phyloP scores from a whole-genome alignment of 2,797 vertebrate species.

The Aldrovandia affinis region DNA sequence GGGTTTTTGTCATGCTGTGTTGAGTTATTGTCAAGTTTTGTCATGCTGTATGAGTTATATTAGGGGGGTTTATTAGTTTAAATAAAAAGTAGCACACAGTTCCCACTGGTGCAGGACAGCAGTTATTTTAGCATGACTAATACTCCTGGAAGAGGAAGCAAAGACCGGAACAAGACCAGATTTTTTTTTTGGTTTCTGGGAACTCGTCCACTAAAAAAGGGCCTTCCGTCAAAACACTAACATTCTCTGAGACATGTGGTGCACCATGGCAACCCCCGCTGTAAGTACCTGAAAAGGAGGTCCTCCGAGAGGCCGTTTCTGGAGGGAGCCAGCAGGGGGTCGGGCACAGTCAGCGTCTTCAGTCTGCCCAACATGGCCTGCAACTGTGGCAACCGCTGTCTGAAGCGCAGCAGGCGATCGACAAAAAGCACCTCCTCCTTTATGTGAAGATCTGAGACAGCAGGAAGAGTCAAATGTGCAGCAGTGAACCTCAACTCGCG shows the following conservation, averaged over 20 bases:
- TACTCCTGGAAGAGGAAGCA: not conserved
- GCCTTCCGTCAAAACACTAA: not conserved
- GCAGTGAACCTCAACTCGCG: not conserved
- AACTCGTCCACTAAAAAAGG: not conserved
- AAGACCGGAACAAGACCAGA: not conserved
- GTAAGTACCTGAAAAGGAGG: constrained; percentile 74
- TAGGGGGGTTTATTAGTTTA: no score
- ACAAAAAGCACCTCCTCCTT: constrained; percentile 74
- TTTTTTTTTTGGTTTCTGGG: not conserved
- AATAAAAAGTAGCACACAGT: not conserved
- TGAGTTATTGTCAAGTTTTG: no score
- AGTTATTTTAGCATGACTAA: not conserved
- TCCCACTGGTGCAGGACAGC: not conserved
- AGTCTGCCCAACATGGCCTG: constrained; percentile 71
- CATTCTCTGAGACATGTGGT: not conserved
- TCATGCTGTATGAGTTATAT: no score
- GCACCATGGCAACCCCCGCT: not conserved
- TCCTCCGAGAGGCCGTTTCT: constrained; percentile 65
- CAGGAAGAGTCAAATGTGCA: constrained; percentile 13
- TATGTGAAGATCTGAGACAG: constrained; percentile 73
- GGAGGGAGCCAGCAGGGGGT: constrained; percentile 74
- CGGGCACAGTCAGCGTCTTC: constrained; percentile 70
- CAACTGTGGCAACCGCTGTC: constrained; percentile 70
- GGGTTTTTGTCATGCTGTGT: no score
- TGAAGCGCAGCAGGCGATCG: constrained; percentile 65